phyloP scores from a whole-genome alignment of 1,140 invertebrate species.

The Limonius californicus region DNA sequence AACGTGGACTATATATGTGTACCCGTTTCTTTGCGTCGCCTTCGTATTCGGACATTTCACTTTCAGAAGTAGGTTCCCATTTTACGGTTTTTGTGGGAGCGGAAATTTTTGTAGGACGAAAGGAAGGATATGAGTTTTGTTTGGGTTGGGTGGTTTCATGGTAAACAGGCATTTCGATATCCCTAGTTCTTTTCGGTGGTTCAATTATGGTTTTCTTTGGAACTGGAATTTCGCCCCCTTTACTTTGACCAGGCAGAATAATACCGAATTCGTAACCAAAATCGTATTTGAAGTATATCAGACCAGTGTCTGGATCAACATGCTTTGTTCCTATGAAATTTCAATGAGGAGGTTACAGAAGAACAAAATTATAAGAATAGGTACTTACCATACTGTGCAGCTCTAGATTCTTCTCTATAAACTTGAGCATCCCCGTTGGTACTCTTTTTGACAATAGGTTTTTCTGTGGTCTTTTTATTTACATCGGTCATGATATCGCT shows the following conservation, averaged over 20 bases:
- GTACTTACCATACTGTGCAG: constrained; percentile 66
- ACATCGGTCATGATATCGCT: constrained; percentile 62
- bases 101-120: constrained; percentile 48
- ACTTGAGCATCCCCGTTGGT: constrained; percentile 58
- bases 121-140: constrained; percentile 29
- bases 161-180: constrained; percentile 60
- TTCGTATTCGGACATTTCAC: constrained; percentile 58
- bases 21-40: constrained; percentile 48
- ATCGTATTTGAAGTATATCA: constrained; percentile 81
- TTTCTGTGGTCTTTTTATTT: constrained; percentile 49
- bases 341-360: constrained; percentile 16
- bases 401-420: constrained; percentile 65
- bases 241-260: constrained; percentile 64
- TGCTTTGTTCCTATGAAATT: constrained; percentile 69
- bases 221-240: constrained; percentile 50
- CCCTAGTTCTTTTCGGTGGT: constrained; percentile 51
- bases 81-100: constrained; percentile 53
- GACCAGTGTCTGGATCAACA: constrained; percentile 69
- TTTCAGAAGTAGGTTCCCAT: constrained; percentile 63
- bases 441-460: constrained; percentile 54
- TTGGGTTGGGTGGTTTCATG: constrained; percentile 53
- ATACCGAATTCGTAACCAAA: constrained; percentile 79
- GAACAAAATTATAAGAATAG: constrained; percentile 6
- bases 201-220: constrained; percentile 47
- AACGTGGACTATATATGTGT: constrained; percentile 47